Base-by-base conservation (phyloP, 2,888 invertebrate species). In the Ariolimax columbianus region DNA sequence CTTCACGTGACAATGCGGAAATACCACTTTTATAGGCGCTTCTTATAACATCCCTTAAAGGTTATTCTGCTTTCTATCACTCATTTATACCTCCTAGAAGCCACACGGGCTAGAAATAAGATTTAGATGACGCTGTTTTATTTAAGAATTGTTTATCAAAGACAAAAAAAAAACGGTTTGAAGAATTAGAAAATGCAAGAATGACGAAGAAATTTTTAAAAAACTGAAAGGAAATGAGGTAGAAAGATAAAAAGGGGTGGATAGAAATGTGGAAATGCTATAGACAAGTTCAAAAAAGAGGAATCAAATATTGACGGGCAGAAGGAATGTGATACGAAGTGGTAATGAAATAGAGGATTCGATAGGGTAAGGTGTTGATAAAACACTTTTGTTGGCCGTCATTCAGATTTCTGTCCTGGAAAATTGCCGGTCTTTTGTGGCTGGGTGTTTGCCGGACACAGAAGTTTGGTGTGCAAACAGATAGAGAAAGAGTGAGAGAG, bases 281-380 rank as follows among this genome's bases (percentile, higher is more conserved):
- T 1, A 30, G 30, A 30, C 6, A 6, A 66, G 66, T 7, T 30
- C 30, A 14, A 66, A 33, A 30, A 30, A 63, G 36, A 36, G 33
- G 36, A 79, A 55, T 19, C 40, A 66, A 63, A 79, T 40, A 79
- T 63, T 36, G 26, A 59, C 40, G 33, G 66, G 1, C 30, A 26
- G n/a, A 38, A 63, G 63, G 36, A 43, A 79, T 40, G 51, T 14
- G 33, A 59, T n/a, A 23, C 63, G 30, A 40, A 43, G 43, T 68
- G n/a, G 40, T 19, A 80, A n/a, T 40, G 80, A 68, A 66, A 80
- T 23, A 80, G 68, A 80, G 68, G 68, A 26, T 17, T 17, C 17
- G 43, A 68, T 38, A 23, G 68, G 6, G 19, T 7, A 80, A 26
- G n/a, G 23, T 40, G 47, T 40, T 66, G 80, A 80, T 36, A 80